Percentiles rank a stretch among this genome's conserved stretches.
These are phyloP conservation scores for Argyrosomus regius DNA, from an alignment of 2,797 vertebrate species.

Conservation along the genomic window DNA sequence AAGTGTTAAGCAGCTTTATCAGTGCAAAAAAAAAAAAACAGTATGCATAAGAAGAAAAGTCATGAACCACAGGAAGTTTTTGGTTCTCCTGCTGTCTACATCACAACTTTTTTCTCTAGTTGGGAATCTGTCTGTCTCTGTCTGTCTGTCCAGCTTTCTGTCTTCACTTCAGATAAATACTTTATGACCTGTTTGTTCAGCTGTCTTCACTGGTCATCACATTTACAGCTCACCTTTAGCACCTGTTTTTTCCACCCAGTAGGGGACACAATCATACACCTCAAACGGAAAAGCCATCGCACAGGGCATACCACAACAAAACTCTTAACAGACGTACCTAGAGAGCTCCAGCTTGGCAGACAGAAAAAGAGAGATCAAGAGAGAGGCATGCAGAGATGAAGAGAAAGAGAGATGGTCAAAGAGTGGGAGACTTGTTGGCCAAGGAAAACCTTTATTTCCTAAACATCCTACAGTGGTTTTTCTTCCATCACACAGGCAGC, in stretches of 20 bases:
- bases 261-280: constrained; percentile 34
- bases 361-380: constrained; percentile 9
- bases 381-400: background rate
- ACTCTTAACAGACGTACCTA: constrained; percentile 25
- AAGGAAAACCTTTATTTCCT: constrained; percentile 63
- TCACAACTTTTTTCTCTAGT: constrained; percentile 32
- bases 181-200: constrained; percentile 82
- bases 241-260: constrained; percentile 39
- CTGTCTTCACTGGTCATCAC: constrained; percentile 76
- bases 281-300: constrained; percentile 36
- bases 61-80: constrained; percentile 35
- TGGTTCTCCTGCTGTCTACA: constrained; percentile 8
- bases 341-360: constrained; percentile 6
- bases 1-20: constrained; percentile 42
- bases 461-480: constrained; percentile 65
- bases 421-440: constrained; percentile 30
- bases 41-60: constrained; percentile 11
- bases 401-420: constrained; percentile 15
- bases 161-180: constrained; percentile 71
- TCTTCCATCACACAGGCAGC: constrained; percentile 57
- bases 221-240: constrained; percentile 68
- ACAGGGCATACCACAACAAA: constrained; percentile 30
- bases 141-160: constrained; percentile 5
- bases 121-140: constrained; percentile 32
- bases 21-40: constrained; percentile 28